phyloP scores from a whole-genome alignment of 2,797 vertebrate species.

The Pempheris klunzingeri region DNA sequence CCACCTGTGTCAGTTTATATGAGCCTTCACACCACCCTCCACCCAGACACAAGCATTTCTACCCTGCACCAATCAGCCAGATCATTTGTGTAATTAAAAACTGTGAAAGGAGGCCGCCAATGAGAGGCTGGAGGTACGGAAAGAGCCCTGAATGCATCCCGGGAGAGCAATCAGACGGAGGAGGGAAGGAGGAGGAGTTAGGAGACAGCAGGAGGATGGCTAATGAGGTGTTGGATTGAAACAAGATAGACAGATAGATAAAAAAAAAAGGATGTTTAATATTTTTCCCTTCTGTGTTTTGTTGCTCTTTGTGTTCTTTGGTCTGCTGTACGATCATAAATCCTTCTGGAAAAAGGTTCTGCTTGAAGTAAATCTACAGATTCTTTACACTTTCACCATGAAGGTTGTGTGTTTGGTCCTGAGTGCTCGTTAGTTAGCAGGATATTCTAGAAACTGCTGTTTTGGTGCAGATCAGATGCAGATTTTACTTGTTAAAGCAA shows the following conservation, averaged over 20 bases:
- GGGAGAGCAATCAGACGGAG: slow-evolving; percentile 46
- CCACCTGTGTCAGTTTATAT: neutral
- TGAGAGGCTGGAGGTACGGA: slow-evolving; percentile 25
- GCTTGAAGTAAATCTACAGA: neutral
- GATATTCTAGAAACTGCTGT: neutral
- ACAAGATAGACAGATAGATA: neutral
- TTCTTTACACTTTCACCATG: neutral
- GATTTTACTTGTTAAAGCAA: neutral
- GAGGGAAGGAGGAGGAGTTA: neutral
- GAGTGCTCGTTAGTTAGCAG: neutral
- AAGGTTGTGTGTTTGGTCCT: neutral
- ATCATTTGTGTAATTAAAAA: slow-evolving; percentile 58
- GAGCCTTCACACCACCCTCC: neutral
- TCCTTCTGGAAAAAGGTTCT: neutral
- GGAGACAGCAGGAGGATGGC: neutral
- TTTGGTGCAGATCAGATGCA: neutral
- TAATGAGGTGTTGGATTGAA: slow-evolving; percentile 6
- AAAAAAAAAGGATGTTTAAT: neutral
- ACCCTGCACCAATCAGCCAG: slow-evolving; percentile 21
- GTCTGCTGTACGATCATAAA: neutral
- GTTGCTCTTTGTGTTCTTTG: slow-evolving; percentile 3
- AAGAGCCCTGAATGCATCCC: slow-evolving; percentile 28
- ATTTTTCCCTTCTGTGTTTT: neutral
- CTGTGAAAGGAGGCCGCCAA: slow-evolving; percentile 24
- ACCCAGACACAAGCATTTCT: neutral